Evolutionary conservation across 1,140 invertebrate genomes (phyloP).

Genomic region (Tetramorium alpestre): DNA sequence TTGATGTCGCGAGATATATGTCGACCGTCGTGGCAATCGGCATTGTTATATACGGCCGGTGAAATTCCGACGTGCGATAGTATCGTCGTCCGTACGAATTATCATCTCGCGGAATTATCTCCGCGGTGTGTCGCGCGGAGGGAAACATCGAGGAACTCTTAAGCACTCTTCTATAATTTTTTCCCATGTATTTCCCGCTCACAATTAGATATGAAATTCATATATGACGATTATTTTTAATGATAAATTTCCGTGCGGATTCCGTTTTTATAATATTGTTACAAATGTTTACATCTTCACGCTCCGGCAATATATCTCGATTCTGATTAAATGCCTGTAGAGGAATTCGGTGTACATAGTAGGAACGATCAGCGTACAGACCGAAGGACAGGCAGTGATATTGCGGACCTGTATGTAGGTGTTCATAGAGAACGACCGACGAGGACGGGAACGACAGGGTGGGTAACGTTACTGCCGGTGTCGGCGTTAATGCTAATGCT

Average conservation of each 20-base stretch:
- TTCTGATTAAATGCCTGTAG: slow-evolving; percentile 15
- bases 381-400: slow-evolving; percentile 44
- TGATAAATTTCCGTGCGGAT: neutral
- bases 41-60: neutral
- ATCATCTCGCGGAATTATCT: neutral
- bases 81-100: neutral
- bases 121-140: neutral
- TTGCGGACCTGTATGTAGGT: slow-evolving; percentile 58
- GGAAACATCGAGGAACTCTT: neutral
- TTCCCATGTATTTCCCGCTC: neutral
- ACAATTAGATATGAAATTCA: neutral
- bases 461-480: slow-evolving; percentile 71
- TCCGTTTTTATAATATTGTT: neutral
- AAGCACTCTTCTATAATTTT: no score
- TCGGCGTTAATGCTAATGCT: slow-evolving; percentile 80
- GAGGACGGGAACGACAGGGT: slow-evolving; percentile 28
- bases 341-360: slow-evolving; percentile 19
- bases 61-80: slow-evolving; percentile 13
- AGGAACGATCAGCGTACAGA: slow-evolving; percentile 40
- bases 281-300: neutral
- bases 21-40: neutral
- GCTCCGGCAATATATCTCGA: neutral
- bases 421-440: slow-evolving; percentile 61
- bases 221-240: neutral
- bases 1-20: slow-evolving; percentile 16